Conservation (phyloP, 2,888 invertebrate genomes). For the Ctena decussata region DNA sequence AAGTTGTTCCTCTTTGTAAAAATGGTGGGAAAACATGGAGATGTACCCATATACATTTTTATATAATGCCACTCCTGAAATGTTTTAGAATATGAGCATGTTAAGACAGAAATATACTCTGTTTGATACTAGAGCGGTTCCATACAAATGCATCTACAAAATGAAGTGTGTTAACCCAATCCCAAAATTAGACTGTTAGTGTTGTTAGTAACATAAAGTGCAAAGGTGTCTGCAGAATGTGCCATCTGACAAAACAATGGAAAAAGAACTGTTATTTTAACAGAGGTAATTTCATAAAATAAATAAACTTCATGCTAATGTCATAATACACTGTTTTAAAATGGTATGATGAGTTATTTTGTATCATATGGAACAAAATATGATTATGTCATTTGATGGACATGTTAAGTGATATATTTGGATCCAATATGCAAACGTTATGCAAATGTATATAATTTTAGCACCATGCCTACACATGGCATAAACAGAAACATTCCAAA, state of each 20-base stretch:
- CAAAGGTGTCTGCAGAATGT: constrained; percentile 1
- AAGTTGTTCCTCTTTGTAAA: too few relatives aligned
- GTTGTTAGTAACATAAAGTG: neutral
- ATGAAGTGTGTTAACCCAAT: neutral
- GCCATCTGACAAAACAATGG: neutral
- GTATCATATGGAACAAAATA: too few relatives aligned
- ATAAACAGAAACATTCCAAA: neutral
- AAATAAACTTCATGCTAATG: neutral
- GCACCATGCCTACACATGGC: neutral
- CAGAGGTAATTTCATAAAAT: neutral
- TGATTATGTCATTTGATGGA: too few relatives aligned
- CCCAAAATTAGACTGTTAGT: neutral
- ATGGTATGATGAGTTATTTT: too few relatives aligned
- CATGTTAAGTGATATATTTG: neutral
- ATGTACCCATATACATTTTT: too few relatives aligned
- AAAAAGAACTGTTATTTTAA: neutral
- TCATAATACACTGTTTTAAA: too few relatives aligned
- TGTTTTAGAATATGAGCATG: too few relatives aligned
- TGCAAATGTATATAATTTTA: neutral
- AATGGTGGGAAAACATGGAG: too few relatives aligned
- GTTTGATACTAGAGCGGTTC: too few relatives aligned
- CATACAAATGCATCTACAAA: neutral
- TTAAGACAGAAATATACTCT: too few relatives aligned
- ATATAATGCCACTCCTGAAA: too few relatives aligned
- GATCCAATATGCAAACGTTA: neutral